Percentiles rank a stretch among this genome's conserved stretches.
Evolutionary conservation across 2,888 invertebrate species (phyloP).

Genomic region (Lymantria monacha): DNA sequence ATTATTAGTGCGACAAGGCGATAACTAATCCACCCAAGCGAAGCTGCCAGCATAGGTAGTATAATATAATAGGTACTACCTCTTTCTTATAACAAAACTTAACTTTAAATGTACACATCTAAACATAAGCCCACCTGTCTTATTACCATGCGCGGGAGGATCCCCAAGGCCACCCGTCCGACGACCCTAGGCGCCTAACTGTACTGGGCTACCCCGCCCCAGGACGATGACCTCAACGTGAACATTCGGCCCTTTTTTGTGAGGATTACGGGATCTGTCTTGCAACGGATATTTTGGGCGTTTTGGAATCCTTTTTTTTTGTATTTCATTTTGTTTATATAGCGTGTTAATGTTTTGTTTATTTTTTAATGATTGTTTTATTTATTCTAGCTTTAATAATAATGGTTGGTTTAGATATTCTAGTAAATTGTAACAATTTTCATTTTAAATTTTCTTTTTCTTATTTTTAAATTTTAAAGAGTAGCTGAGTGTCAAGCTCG

Average conservation of each 20-base stretch:
- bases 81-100: neutral
- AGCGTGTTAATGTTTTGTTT: neutral
- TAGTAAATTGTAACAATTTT: too few relatives aligned
- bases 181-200: constrained; percentile 31
- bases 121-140: constrained; percentile 28
- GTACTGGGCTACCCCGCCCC: constrained; percentile 35
- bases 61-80: too few relatives aligned
- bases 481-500: too few relatives aligned
- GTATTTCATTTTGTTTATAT: neutral
- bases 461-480: too few relatives aligned
- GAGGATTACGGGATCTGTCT: constrained; percentile 19
- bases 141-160: constrained; percentile 34
- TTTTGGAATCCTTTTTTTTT: neutral
- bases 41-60: too few relatives aligned
- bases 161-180: constrained; percentile 33
- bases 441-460: too few relatives aligned
- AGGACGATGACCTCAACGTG: constrained; percentile 29
- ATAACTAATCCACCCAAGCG: too few relatives aligned
- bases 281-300: constrained; percentile 1
- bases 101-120: neutral
- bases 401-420: too few relatives aligned
- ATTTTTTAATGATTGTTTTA: too few relatives aligned
- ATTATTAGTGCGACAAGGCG: too few relatives aligned
- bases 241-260: constrained; percentile 19
- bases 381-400: too few relatives aligned